Evolutionary conservation across 2,113 vertebrate genomes (phyloP).

Genomic region (Cebus imitator): DNA sequence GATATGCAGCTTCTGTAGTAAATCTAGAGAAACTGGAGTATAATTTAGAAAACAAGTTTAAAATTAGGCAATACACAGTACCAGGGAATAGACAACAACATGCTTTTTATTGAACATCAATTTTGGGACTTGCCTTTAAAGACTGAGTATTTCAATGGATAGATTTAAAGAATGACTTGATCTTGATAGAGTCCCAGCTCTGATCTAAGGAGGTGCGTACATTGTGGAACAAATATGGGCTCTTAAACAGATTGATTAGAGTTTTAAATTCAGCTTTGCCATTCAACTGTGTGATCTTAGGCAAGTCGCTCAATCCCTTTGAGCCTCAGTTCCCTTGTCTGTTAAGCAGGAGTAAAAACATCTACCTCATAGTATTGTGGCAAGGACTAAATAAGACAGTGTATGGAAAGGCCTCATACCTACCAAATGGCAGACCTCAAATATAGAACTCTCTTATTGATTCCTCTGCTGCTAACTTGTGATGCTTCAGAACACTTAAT

Average conservation of each 20-base stretch:
- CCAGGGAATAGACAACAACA: not conserved
- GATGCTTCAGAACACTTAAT: not conserved
- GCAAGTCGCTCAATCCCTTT: slow-evolving; percentile 19
- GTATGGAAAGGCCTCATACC: not conserved
- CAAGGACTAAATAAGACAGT: not conserved
- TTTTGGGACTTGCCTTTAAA: not conserved
- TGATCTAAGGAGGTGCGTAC: not conserved
- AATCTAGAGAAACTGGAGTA: not conserved
- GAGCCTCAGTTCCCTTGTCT: not conserved
- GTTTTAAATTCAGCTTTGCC: not conserved
- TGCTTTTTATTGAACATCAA: not conserved
- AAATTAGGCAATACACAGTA: not conserved
- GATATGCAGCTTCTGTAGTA: not conserved
- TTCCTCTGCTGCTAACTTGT: not conserved
- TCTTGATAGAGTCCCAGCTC: not conserved
- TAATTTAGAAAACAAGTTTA: not conserved
- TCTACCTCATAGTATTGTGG: not conserved
- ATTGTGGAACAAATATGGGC: not conserved
- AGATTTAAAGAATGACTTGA: not conserved
- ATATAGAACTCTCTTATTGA: not conserved
- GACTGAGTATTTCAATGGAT: not conserved
- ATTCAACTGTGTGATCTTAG: not conserved
- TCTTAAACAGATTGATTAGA: not conserved
- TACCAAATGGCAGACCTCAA: not conserved
- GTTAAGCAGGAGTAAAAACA: not conserved